Conservation (phyloP, 2,888 invertebrate genomes). For the Tinea semifulvella region DNA sequence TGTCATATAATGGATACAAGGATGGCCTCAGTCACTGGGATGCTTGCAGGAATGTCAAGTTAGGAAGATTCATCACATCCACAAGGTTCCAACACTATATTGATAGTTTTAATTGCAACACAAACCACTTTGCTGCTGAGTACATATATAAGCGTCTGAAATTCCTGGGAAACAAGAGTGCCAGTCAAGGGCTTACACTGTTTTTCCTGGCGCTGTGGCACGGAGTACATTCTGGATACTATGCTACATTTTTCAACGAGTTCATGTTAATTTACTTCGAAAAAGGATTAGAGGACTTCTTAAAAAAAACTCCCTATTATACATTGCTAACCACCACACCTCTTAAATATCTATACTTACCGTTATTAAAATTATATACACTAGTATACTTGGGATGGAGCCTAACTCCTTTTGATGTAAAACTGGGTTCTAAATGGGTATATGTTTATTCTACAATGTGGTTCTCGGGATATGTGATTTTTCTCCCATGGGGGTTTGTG, state of each 20-base stretch:
- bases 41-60: constrained; percentile 88
- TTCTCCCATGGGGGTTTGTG: constrained; percentile 71
- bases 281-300: constrained; percentile 72
- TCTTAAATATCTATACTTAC: constrained; percentile 56
- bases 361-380: constrained; percentile 75
- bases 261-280: constrained; percentile 88
- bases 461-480: constrained; percentile 75
- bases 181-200: constrained; percentile 85
- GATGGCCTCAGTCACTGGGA: constrained; percentile 78
- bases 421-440: constrained; percentile 76
- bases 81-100: constrained; percentile 89
- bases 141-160: constrained; percentile 94
- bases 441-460: constrained; percentile 69
- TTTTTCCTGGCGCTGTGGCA: constrained; percentile 95
- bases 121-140: constrained; percentile 93
- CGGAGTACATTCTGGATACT: constrained; percentile 94
- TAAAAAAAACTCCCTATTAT: constrained; percentile 60
- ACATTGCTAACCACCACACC: constrained; percentile 42
- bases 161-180: constrained; percentile 83
- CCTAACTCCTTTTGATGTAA: constrained; percentile 76
- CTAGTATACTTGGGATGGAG: constrained; percentile 87
- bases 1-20: constrained; percentile 84
- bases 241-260: constrained; percentile 91
- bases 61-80: constrained; percentile 83
- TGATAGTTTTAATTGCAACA: constrained; percentile 93